Conservation (phyloP, 2,888 invertebrate species). For the Melanostoma scalare region DNA sequence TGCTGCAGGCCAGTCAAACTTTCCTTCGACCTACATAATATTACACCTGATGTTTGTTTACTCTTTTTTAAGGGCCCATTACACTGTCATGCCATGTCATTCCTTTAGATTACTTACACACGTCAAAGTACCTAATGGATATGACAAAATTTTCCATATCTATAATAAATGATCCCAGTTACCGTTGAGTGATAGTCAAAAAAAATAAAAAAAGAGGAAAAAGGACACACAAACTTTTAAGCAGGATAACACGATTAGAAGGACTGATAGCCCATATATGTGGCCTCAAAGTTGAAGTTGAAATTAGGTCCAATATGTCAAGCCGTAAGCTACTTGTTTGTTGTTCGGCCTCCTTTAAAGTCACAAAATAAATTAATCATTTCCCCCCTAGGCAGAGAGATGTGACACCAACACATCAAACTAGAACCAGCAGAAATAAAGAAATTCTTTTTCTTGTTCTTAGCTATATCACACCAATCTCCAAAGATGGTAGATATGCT, state of each 20-base stretch:
- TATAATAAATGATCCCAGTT: constrained; percentile 59
- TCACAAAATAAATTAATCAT: constrained; percentile 64
- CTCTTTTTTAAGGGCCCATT: not conserved
- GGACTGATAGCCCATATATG: constrained; percentile 31
- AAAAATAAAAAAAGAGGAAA: not conserved
- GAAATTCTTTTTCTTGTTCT: constrained; percentile 11
- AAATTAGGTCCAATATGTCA: constrained; percentile 54
- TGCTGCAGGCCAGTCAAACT: constrained; percentile 43
- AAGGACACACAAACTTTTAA: constrained; percentile 21
- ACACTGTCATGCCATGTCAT: constrained; percentile 50
- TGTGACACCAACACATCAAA: constrained; percentile 52
- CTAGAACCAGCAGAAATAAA: constrained; percentile 13
- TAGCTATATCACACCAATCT: too few relatives aligned
- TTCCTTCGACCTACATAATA: too few relatives aligned
- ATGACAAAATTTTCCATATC: constrained; percentile 70
- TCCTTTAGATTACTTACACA: constrained; percentile 61
- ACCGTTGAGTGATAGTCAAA: not conserved
- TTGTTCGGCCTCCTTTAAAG: constrained; percentile 14
- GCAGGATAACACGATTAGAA: constrained; percentile 36
- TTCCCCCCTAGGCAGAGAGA: constrained; percentile 5
- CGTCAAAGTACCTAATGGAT: constrained; percentile 66
- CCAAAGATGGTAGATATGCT: not conserved
- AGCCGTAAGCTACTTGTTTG: constrained; percentile 34
- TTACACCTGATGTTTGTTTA: constrained; percentile 1
- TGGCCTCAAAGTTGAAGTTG: constrained; percentile 45